Percentiles rank a stretch among this genome's conserved stretches.
Conservation (phyloP, 2,113 vertebrate genomes). For the Corythoichthys haematopterus region DNA sequence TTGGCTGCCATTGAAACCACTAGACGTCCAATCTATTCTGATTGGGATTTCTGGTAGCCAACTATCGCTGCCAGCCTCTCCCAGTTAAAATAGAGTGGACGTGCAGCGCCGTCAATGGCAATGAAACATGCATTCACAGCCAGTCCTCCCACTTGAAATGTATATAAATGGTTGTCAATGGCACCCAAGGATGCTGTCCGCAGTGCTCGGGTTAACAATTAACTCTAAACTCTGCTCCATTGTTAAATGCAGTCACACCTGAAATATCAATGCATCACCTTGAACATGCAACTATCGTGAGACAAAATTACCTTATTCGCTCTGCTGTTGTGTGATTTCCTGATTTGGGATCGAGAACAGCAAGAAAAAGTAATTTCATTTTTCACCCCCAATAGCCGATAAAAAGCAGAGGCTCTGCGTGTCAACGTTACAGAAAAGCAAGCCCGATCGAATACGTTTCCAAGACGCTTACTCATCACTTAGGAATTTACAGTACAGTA, state of each 20-base stretch:
- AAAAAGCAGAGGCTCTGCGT: not conserved
- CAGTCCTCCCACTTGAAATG: too few relatives aligned
- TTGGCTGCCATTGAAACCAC: too few relatives aligned
- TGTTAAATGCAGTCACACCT: not conserved
- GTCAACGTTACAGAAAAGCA: not conserved
- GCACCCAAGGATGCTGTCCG: not conserved
- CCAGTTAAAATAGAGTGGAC: too few relatives aligned
- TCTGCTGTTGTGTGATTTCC: constrained; percentile 88
- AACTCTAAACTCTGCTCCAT: not conserved
- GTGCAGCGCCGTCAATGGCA: too few relatives aligned
- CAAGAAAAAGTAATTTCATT: constrained; percentile 85
- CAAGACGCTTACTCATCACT: constrained; percentile 15
- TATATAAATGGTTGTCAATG: too few relatives aligned
- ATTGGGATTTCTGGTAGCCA: too few relatives aligned
- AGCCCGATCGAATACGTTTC: constrained; percentile 37
- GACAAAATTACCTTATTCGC: constrained; percentile 75
- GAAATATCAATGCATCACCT: too few relatives aligned
- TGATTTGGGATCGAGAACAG: constrained; percentile 77
- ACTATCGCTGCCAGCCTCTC: too few relatives aligned
- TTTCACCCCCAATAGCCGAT: constrained; percentile 14
- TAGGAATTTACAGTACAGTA: not conserved
- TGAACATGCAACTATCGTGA: not conserved
- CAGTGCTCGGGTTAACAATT: not conserved
- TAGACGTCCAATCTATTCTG: too few relatives aligned
- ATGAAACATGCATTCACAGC: too few relatives aligned